These are phyloP conservation scores for Meloidogyne exigua DNA, from an alignment of 1,140 invertebrate genomes.

Conservation along the genomic window DNA sequence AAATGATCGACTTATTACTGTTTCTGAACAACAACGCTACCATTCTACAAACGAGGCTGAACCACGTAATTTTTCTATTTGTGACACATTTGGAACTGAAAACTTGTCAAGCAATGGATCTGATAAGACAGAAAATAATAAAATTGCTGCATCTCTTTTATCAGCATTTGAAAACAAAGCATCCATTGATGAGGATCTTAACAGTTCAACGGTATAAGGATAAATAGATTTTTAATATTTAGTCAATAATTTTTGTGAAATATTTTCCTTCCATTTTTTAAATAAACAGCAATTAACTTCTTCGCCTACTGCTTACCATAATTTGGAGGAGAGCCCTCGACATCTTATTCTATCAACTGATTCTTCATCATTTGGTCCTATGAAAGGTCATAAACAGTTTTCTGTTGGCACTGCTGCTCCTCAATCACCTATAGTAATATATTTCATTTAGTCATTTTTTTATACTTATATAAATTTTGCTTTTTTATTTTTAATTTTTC, in stretches of 20 bases:
- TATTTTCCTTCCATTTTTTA: no score
- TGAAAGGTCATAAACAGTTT: slow-evolving; percentile 6
- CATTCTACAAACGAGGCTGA: not conserved
- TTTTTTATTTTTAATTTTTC: not conserved
- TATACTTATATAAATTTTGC: not conserved
- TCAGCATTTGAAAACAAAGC: not conserved
- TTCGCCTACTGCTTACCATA: not conserved
- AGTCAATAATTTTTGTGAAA: no score
- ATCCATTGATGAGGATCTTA: not conserved
- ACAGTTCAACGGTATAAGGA: not conserved
- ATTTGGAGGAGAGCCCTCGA: not conserved
- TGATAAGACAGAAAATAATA: not conserved
- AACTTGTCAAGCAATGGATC: slow-evolving; percentile 5
- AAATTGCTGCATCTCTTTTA: not conserved
- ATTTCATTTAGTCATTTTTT: not conserved
- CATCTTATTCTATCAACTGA: not conserved
- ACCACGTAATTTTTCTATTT: not conserved
- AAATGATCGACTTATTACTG: slow-evolving; percentile 26
- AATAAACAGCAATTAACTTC: not conserved
- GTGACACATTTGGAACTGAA: slow-evolving; percentile 1
- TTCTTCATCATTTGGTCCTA: not conserved
- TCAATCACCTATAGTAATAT: slow-evolving; percentile 27
- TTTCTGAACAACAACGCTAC: slow-evolving; percentile 13
- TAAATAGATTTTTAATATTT: not conserved
- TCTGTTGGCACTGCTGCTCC: slow-evolving; percentile 11